Conservation (phyloP, 1,140 invertebrate genomes). For the Sarcophaga peregrina region DNA sequence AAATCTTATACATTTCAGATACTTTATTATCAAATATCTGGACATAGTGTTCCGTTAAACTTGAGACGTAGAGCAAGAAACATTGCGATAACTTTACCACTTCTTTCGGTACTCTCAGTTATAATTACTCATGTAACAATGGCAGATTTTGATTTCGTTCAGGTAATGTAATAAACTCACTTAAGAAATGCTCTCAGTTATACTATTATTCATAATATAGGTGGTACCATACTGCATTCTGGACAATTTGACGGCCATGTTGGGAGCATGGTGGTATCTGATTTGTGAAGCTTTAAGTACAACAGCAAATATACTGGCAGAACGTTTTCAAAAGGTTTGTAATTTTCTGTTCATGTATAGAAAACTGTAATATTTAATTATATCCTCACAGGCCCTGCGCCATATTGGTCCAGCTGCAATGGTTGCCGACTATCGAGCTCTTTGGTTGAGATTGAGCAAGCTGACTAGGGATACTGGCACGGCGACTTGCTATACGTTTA, state of each 20-base stretch:
- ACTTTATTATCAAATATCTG: conserved; percentile 69
- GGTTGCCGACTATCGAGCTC: conserved; percentile 73
- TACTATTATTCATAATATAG: conserved; percentile 33
- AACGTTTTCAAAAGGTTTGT: conserved; percentile 72
- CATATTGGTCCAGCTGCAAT: conserved; percentile 73
- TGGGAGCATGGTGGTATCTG: conserved; percentile 74
- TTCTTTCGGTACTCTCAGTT: conserved; percentile 72
- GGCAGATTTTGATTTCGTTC: conserved; percentile 72
- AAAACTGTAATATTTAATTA: neutral
- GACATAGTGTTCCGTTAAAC: conserved; percentile 67
- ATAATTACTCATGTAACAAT: conserved; percentile 74
- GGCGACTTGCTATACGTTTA: conserved; percentile 73
- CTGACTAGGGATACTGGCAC: conserved; percentile 73
- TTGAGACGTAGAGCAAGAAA: conserved; percentile 68
- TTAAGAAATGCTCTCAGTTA: neutral
- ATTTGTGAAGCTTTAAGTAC: conserved; percentile 72
- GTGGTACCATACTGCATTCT: conserved; percentile 74
- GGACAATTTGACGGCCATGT: conserved; percentile 73
- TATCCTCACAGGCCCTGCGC: conserved; percentile 68
- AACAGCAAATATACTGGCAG: conserved; percentile 72
- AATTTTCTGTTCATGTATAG: neutral
- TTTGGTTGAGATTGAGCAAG: conserved; percentile 75
- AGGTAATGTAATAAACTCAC: conserved; percentile 61
- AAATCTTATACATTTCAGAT: conserved; percentile 56
- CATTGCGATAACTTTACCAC: conserved; percentile 70